A percentile compares a stretch with the other conserved stretches of the same genome.
These are phyloP conservation scores for Toxonevra muliebris DNA, from an alignment of 2,888 invertebrate genomes.

Conservation along the genomic window DNA sequence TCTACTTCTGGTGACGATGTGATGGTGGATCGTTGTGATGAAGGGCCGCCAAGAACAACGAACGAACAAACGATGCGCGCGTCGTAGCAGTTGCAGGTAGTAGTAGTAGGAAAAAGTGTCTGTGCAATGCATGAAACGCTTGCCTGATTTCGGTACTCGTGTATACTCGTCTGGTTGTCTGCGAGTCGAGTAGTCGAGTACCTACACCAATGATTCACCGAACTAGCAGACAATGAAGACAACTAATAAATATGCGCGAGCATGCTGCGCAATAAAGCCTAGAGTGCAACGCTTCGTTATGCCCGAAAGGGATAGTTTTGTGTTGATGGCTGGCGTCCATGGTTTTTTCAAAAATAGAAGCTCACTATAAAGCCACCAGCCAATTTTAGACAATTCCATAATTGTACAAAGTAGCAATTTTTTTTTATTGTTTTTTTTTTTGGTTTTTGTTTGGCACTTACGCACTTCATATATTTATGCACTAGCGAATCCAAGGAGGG, in stretches of 20 bases:
- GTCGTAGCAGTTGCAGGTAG: slow-evolving; percentile 39
- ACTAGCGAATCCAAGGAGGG: no score
- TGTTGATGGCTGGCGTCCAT: slow-evolving; percentile 17
- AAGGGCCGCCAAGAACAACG: slow-evolving; percentile 46
- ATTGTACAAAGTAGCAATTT: slow-evolving; percentile 1
- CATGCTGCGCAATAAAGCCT: slow-evolving; percentile 56
- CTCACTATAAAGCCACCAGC: background rate
- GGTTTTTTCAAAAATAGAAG: slow-evolving; percentile 7
- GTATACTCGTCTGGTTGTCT: background rate
- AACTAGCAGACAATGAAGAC: slow-evolving; percentile 2
- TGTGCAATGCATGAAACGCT: slow-evolving; percentile 5
- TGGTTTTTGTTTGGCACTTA: background rate
- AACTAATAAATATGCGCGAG: slow-evolving; percentile 40
- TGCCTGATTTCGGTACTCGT: background rate
- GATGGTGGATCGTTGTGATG: slow-evolving; percentile 1
- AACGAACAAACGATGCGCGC: slow-evolving; percentile 57
- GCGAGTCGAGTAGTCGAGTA: background rate
- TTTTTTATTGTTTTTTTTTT: background rate
- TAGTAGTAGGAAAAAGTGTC: slow-evolving; percentile 18
- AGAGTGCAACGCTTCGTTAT: slow-evolving; percentile 54
- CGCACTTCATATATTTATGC: no score
- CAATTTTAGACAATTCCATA: slow-evolving; percentile 24
- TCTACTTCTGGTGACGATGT: slow-evolving; percentile 16
- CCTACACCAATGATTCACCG: background rate
- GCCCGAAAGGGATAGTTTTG: slow-evolving; percentile 34